Conservation (phyloP, 2,797 vertebrate species). For the Vultur gryphus region DNA sequence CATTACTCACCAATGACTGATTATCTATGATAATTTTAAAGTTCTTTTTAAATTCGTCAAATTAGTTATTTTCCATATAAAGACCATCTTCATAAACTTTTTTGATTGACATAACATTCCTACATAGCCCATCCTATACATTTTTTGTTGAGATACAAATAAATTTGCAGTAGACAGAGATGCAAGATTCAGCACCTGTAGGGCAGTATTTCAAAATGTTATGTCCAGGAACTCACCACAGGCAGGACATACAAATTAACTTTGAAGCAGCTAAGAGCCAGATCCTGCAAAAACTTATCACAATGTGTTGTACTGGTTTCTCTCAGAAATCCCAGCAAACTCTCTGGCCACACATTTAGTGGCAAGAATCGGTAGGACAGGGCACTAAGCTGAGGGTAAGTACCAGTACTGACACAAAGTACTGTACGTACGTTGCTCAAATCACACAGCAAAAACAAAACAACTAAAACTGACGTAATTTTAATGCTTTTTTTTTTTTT, state of each 20-base stretch:
- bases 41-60: background rate
- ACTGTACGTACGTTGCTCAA: slow-evolving; percentile 13
- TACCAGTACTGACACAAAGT: slow-evolving; percentile 29
- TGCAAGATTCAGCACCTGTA: slow-evolving; percentile 6
- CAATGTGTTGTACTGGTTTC: background rate
- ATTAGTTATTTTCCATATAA: background rate
- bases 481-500: slow-evolving; percentile 76
- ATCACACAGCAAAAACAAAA: slow-evolving; percentile 50
- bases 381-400: slow-evolving; percentile 1
- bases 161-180: slow-evolving; percentile 10
- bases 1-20: background rate
- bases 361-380: background rate
- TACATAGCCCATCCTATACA: background rate
- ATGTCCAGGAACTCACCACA: background rate
- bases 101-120: background rate
- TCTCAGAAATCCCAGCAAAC: background rate
- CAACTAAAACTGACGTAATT: slow-evolving; percentile 75
- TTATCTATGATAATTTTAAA: background rate
- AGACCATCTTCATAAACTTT: background rate
- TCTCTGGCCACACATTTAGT: background rate
- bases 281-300: slow-evolving; percentile 4
- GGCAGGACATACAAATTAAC: background rate
- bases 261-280: background rate
- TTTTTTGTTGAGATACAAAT: slow-evolving; percentile 24
- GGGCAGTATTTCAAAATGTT: slow-evolving; percentile 7